Evolutionary conservation across 2,113 vertebrate species (phyloP).

Genomic region (Brevimyrus niger): DNA sequence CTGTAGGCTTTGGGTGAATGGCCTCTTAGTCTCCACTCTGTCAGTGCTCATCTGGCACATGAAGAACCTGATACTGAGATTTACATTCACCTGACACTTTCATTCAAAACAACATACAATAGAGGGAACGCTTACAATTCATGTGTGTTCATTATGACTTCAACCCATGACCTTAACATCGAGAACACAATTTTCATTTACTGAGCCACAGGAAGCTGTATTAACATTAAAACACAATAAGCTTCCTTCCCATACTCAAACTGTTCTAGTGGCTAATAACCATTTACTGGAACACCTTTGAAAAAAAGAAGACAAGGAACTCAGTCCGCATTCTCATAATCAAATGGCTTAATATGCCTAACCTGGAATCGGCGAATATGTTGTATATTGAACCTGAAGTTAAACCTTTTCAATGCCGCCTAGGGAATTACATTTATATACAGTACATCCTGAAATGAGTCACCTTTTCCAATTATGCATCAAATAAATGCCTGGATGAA

Average conservation of each 20-base stretch:
- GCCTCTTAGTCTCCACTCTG: neutral
- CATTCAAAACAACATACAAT: neutral
- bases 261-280: neutral
- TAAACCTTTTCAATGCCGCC: neutral
- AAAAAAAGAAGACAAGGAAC: neutral
- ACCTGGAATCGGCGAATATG: neutral
- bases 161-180: neutral
- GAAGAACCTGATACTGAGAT: neutral
- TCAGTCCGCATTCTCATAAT: neutral
- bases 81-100: neutral
- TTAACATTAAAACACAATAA: neutral
- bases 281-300: neutral
- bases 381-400: slow-evolving; percentile 8
- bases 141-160: neutral
- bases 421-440: neutral
- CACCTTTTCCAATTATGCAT: neutral
- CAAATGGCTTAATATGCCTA: neutral
- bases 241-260: neutral
- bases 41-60: neutral
- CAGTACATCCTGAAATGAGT: neutral
- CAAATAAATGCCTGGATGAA: slow-evolving; percentile 14
- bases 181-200: neutral
- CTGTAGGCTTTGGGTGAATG: neutral
- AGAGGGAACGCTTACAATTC: neutral
- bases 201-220: neutral